A percentile compares a stretch with the other conserved stretches of the same genome.
These are phyloP conservation scores for Copidosoma floridanum DNA, from an alignment of 1,140 invertebrate genomes.

Conservation along the genomic window DNA sequence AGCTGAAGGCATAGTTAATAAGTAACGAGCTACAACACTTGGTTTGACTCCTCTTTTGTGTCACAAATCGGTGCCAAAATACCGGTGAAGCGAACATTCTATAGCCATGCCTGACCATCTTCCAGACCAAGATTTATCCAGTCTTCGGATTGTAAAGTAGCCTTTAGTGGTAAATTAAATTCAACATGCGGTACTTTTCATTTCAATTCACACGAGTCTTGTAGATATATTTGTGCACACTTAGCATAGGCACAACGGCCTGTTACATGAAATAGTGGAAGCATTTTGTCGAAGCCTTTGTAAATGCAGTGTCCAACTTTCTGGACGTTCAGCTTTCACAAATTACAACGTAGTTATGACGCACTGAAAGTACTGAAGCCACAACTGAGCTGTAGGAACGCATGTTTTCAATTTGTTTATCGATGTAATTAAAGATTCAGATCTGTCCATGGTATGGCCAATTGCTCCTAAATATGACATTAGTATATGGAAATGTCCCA, in stretches of 20 bases:
- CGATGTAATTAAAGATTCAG: constrained; percentile 27
- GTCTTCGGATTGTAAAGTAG: constrained; percentile 38
- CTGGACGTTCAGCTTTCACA: constrained; percentile 32
- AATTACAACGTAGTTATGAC: constrained; percentile 16
- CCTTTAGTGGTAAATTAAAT: constrained; percentile 33
- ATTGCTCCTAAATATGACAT: constrained; percentile 50
- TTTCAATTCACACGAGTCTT: constrained; percentile 40
- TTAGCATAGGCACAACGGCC: constrained; percentile 46
- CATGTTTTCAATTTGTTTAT: constrained; percentile 30
- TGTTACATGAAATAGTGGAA: constrained; percentile 43
- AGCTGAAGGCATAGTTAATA: constrained; percentile 21
- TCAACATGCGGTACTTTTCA: constrained; percentile 34
- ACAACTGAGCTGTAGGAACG: constrained; percentile 13
- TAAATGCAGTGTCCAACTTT: constrained; percentile 37
- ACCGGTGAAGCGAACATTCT: constrained; percentile 46
- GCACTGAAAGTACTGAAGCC: constrained; percentile 27
- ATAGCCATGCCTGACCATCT: constrained; percentile 38
- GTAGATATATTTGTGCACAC: constrained; percentile 44
- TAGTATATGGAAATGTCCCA: constrained; percentile 42
- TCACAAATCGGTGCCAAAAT: constrained; percentile 31
- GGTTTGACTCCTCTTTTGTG: constrained; percentile 27
- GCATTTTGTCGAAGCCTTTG: constrained; percentile 33
- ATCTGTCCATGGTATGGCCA: constrained; percentile 50
- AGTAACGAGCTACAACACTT: constrained; percentile 23
- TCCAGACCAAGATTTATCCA: constrained; percentile 48